These are phyloP conservation scores for Drosophila punjabiensis DNA, from an alignment of 1,140 invertebrate genomes.

Conservation along the genomic window DNA sequence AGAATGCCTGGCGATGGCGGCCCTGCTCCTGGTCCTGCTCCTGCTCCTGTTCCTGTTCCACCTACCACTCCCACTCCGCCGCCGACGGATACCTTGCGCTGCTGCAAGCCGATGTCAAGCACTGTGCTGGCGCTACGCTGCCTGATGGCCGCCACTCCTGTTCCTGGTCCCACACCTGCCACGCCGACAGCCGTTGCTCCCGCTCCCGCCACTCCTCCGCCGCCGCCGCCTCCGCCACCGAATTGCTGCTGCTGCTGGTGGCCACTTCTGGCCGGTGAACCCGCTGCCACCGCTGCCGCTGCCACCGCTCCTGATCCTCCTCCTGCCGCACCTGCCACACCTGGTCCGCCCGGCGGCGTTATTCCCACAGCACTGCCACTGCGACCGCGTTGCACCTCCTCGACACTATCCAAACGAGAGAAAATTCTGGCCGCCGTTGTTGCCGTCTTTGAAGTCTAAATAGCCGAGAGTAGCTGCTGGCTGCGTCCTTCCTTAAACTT, in stretches of 20 bases:
- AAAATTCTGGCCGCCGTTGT: constrained; percentile 85
- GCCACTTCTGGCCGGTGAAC: constrained; percentile 75
- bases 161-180: constrained; percentile 35
- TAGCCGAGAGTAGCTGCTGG: constrained; percentile 41
- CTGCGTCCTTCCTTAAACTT: constrained; percentile 21
- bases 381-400: constrained; percentile 82
- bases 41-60: neutral
- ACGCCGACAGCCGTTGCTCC: constrained; percentile 43
- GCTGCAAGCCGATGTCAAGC: constrained; percentile 61
- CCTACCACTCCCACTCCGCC: constrained; percentile 22
- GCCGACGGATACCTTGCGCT: constrained; percentile 57
- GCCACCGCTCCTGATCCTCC: constrained; percentile 49
- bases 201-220: constrained; percentile 40
- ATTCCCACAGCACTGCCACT: constrained; percentile 83
- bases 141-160: constrained; percentile 38
- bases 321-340: constrained; percentile 32
- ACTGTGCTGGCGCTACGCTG: constrained; percentile 76
- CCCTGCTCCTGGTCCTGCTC: constrained; percentile 2
- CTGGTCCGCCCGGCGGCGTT: constrained; percentile 59
- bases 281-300: constrained; percentile 67
- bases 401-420: constrained; percentile 83
- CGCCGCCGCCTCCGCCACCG: constrained; percentile 42
- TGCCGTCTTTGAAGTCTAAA: constrained; percentile 72
- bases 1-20: constrained; percentile 31
- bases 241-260: constrained; percentile 53